Base-by-base conservation (phyloP, 2,113 vertebrate species). In the Sinocyclocheilus anshuiensis region DNA sequence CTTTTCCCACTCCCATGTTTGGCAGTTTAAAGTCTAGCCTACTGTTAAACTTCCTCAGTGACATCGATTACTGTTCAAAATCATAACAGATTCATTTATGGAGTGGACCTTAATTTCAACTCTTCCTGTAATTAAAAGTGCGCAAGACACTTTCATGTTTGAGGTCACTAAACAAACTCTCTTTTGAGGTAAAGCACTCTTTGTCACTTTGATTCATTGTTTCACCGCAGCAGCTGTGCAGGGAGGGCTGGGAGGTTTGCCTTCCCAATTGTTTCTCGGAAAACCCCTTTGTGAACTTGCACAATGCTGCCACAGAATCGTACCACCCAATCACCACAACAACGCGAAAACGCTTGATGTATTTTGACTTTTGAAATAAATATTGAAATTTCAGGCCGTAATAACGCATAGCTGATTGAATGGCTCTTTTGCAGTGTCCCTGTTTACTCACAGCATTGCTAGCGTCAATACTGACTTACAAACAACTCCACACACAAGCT, bases 111-210 rank as follows among this genome's bases (percentile, higher is more conserved):
- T 24, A 7, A 45, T 48, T 67, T 67, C 5, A 36, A 20, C 10
- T 71, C 26, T 36, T 36, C 4, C 29, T 50, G 20, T 83, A 83
- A 72, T 83, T 83, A 55, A 83, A 82, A 82, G 29, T 55, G 18
- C n/a, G 85, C 59, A 65, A 79, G 85, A 57, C 83, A 74, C 83
- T 83, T 80, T 85, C 79, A 78, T 88, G 72, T 89, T 81, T 85
- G 67, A 84, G 86, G 88, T 81, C 80, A 89, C 89, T 89, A 88
- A 89, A 90, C 24, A 84, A 83, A 75, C 45, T 67, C 45, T 65
- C 77, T 55, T 88, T 86, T 89, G 77, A 82, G 75, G 84, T 81
- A 63, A 69, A 48, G 42, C 29, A 42, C 10, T 86, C 76, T 77
- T 79, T 80, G 65, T 87, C 2, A 65, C 12, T 0, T 83, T 81